Conservation (phyloP, 2,113 vertebrate genomes). For the Ptychochromis oligacanthus region DNA sequence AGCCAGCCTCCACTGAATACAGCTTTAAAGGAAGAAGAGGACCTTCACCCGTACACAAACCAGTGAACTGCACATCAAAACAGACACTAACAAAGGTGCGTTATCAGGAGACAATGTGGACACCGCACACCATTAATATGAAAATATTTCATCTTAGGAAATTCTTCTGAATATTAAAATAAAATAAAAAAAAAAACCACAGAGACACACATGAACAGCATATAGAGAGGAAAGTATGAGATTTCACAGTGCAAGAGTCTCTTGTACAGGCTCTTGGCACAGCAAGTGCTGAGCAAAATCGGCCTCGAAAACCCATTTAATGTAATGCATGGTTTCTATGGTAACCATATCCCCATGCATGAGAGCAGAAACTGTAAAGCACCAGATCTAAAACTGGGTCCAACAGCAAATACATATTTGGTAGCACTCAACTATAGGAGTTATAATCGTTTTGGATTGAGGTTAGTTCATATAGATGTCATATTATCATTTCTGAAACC, state of each 20-base stretch:
- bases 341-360: constrained; percentile 61
- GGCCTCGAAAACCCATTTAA: constrained; percentile 44
- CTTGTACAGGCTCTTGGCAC: constrained; percentile 15
- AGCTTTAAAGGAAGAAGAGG: constrained; percentile 53
- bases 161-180: not conserved
- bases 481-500: not conserved
- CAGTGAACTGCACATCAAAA: constrained; percentile 24
- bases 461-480: not conserved
- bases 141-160: not conserved
- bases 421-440: not conserved
- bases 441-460: not conserved
- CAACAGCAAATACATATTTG: constrained; percentile 13
- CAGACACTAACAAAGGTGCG: constrained; percentile 23
- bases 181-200: not conserved
- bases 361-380: constrained; percentile 22
- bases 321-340: constrained; percentile 71
- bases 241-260: constrained; percentile 2
- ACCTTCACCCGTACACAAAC: constrained; percentile 9
- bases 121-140: not conserved
- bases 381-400: constrained; percentile 28
- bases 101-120: constrained; percentile 8
- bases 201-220: not conserved
- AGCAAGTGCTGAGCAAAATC: constrained; percentile 8
- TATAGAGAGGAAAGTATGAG: not conserved
- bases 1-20: constrained; percentile 69